Conservation (phyloP, 2,888 invertebrate species). For the Allacma fusca region DNA sequence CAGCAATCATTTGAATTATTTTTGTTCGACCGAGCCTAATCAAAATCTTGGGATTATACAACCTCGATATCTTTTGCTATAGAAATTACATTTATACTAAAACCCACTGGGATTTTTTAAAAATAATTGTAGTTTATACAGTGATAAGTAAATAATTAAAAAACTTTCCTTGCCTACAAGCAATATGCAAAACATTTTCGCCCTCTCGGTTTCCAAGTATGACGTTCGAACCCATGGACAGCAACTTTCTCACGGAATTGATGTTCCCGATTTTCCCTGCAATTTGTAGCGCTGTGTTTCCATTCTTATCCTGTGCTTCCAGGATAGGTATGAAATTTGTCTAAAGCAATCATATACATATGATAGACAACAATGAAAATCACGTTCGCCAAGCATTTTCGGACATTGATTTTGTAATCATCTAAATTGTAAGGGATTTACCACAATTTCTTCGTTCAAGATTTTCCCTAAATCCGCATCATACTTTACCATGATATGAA, state of each 20-base stretch:
- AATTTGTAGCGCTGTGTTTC: conserved; percentile 14
- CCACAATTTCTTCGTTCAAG: conserved; percentile 75
- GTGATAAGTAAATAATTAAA: too few relatives aligned
- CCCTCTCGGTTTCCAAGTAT: conserved; percentile 66
- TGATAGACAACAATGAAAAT: too few relatives aligned
- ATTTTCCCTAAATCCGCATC: conserved; percentile 81
- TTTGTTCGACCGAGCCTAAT: conserved; percentile 84
- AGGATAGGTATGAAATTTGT: conserved; percentile 26
- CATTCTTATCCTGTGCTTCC: conserved; percentile 24
- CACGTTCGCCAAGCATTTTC: too few relatives aligned
- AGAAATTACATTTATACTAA: too few relatives aligned
- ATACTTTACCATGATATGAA: conserved; percentile 85
- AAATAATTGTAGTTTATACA: too few relatives aligned
- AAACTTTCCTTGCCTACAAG: too few relatives aligned
- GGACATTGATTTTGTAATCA: not conserved
- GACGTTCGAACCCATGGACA: conserved; percentile 65
- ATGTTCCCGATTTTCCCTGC: conserved; percentile 64
- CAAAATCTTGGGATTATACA: too few relatives aligned
- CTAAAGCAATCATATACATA: not conserved
- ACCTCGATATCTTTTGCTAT: too few relatives aligned
- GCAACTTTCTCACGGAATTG: conserved; percentile 64
- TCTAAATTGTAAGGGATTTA: conserved; percentile 62
- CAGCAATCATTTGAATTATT: conserved; percentile 79
- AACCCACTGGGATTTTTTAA: too few relatives aligned
- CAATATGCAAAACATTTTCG: conserved; percentile 66